Evolutionary conservation across 2,888 invertebrate species (phyloP), one percentile per base, ranked within the genome.

Genomic region (Dyspetes luteomarginatus): DNA sequence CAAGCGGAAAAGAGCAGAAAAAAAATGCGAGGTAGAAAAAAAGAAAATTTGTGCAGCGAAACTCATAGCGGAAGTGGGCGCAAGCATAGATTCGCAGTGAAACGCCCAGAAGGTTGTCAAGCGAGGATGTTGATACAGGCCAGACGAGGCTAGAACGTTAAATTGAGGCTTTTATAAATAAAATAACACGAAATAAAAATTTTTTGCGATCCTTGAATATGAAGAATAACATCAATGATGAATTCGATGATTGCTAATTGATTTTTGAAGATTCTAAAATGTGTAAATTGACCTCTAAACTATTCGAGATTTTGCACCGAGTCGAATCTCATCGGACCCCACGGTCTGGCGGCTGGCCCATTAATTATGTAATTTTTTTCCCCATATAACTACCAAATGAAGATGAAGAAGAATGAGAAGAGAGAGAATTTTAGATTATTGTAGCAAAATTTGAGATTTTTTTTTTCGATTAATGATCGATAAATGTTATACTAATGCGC

Each of bases 101-200:
- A 85, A 85, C 86, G 82, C 83, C 71, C 82, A 79, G 81, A 82
- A 81, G 82, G 85, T 84, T 62, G 83, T 88, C 86, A 88, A 85
- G 85, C 86, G 86, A 84, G 85, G 83, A 83, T 86, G 83, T 85
- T 84, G 84, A 86, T 84, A 84, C 80, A 84, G 84, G 83, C 83
- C 84, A 85, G 86, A 85, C 81, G 84, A 83, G 79, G 87, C 89
- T 89, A 87, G 81, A 89, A 88, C 84, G 83, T 85, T 77, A 86
- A 87, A 88, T 72, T 85, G 26, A 83, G 50, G 73, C 76, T 80
- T 74, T 56, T 79, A 67, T 71, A 55, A 83, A 82, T 79, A 68
- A n/a, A 0, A 75, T 48, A 73, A 68, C 69, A 24, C 12, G 12
- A 58, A 73, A 9, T 45, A 43, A 1, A 17, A 12, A 9, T 68